These are phyloP conservation scores for Papilio polytes DNA, from an alignment of 1,140 invertebrate species.

Conservation along the genomic window DNA sequence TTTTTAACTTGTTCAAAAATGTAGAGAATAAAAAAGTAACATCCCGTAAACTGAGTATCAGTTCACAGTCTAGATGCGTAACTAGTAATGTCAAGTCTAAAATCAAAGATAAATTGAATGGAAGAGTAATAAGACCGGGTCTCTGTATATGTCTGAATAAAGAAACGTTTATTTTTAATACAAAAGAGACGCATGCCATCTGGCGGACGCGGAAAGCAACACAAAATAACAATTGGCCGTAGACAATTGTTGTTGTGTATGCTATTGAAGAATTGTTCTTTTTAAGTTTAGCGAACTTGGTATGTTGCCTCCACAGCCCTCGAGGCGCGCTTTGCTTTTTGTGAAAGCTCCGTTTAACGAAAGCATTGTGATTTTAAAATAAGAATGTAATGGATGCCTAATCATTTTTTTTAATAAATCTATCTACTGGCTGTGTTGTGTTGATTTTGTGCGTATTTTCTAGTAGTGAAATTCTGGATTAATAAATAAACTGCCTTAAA, in stretches of 20 bases:
- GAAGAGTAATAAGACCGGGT: too few species aligned
- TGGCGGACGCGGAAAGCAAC: slow-evolving; percentile 59
- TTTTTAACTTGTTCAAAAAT: too few species aligned
- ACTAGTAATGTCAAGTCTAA: too few species aligned
- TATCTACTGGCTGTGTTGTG: too few species aligned
- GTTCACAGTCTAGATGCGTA: too few species aligned
- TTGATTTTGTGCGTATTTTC: too few species aligned
- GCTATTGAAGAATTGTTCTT: slow-evolving; percentile 57
- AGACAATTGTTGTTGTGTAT: slow-evolving; percentile 76
- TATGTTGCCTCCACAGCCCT: slow-evolving; percentile 34
- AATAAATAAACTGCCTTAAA: too few species aligned
- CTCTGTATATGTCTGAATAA: background rate
- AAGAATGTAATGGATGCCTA: background rate
- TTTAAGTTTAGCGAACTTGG: slow-evolving; percentile 49
- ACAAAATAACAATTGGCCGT: slow-evolving; percentile 70
- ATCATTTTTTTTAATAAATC: too few species aligned
- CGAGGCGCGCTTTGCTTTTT: slow-evolving; percentile 50
- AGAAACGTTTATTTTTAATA: slow-evolving; percentile 48
- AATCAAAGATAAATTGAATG: too few species aligned
- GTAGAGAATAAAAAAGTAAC: too few species aligned
- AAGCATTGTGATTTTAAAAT: background rate
- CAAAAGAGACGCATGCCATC: slow-evolving; percentile 66
- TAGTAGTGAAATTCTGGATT: too few species aligned
- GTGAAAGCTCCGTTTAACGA: slow-evolving; percentile 17
- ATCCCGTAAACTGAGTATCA: too few species aligned